Base-by-base conservation (phyloP, 2,113 vertebrate genomes). In the Mystacornis crossleyi region DNA sequence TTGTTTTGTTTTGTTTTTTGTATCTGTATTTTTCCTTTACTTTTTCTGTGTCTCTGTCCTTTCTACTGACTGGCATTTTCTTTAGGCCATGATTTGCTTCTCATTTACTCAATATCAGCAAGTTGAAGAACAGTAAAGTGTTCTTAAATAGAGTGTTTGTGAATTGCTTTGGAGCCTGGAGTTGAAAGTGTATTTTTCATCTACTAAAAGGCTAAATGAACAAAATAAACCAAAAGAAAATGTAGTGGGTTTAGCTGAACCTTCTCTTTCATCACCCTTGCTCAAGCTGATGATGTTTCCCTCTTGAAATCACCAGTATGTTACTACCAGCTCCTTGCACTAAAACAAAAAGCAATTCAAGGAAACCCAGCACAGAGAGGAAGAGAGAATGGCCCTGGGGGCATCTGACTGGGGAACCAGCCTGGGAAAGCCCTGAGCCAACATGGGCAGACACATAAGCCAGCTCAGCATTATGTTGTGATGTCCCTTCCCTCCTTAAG, bases 391-490 rank as follows among this genome's bases (percentile, higher is more conserved):
- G 10, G 36, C 14, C 53, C 10, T 9, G 4, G 14, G 3, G 11
- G 6, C 15, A 83, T 20, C 21, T 53, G n/a, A 7, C 8, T 66
- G 18, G 17, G 16, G 14, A 81, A 53, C 6, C n/a, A 81, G 38
- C 21, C 34, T 71, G 55, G 38, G n/a, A 72, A 42, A 71, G 21
- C 28, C 15, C 48, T 50, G 43, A 21, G 25, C 18, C 20, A 64
- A 7, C 19, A 36, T 5, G 9, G 50, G 19, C 25, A 74, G 47
- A 70, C 1, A 65, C 2, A 33, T 11, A 62, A 0, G 1, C 17
- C 42, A 79, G 17, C 29, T 72, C 38, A 72, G 15, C 61, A 75
- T 12, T 53, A 40, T 9, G 17, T 19, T 74, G 34, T 43, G 34
- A 40, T 71, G 55, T 74, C 29, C 14, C 26, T 84, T 45, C 31